Conservation (phyloP, 2,113 vertebrate genomes). For the Phrynocephalus versicolor region DNA sequence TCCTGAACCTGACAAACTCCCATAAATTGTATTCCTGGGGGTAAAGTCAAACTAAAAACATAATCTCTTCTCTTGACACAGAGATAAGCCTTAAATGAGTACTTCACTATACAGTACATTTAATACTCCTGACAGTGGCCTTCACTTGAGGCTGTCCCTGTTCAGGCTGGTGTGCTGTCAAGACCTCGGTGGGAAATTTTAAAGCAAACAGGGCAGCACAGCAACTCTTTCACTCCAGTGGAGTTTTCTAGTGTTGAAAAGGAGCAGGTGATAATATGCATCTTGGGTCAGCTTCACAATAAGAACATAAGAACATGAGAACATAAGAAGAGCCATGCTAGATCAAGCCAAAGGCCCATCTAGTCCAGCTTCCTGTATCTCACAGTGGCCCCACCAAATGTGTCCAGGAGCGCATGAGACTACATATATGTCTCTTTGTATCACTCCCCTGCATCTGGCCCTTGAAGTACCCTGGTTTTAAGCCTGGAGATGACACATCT, state of each 20-base stretch:
- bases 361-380: too few species aligned
- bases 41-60: background rate
- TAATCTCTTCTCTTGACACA: background rate
- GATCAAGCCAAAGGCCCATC: too few species aligned
- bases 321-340: too few species aligned
- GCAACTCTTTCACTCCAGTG: background rate
- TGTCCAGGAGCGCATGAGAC: too few species aligned
- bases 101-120: background rate
- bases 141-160: background rate
- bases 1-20: constrained; percentile 35
- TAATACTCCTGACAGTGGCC: background rate
- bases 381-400: too few species aligned
- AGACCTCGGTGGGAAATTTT: background rate
- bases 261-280: background rate
- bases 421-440: too few species aligned
- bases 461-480: too few species aligned
- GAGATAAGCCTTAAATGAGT: background rate
- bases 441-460: too few species aligned
- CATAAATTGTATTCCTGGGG: constrained; percentile 31
- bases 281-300: background rate
- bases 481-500: too few species aligned
- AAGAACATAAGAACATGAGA: too few species aligned
- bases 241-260: background rate
- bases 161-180: background rate
- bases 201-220: background rate